Percentiles rank a stretch among this genome's conserved stretches.
phyloP scores from a whole-genome alignment of 2,888 invertebrate species.

The Zootermopsis nevadensis region DNA sequence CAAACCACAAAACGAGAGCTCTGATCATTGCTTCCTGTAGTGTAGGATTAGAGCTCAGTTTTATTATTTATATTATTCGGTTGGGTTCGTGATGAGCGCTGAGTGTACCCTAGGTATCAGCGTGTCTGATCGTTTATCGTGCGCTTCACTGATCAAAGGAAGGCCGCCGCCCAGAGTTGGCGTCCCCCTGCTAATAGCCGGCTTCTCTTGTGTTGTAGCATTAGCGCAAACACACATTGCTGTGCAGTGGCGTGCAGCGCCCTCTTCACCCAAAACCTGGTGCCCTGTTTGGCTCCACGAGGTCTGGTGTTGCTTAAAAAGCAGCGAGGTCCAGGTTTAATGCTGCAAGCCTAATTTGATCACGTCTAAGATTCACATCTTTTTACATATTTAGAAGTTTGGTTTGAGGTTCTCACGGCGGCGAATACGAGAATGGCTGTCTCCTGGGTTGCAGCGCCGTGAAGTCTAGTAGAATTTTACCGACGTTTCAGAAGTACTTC shows the following conservation, averaged over 20 bases:
- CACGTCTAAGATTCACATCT: too few relatives aligned
- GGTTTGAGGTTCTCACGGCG: too few relatives aligned
- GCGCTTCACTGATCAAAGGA: conserved; percentile 47
- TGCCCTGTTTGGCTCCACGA: too few relatives aligned
- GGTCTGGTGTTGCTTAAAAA: too few relatives aligned
- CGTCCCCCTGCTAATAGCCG: conserved; percentile 29
- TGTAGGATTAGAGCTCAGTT: neutral
- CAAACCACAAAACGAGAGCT: neutral
- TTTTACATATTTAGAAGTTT: too few relatives aligned
- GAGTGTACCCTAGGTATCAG: conserved; percentile 38
- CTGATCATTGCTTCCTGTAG: neutral
- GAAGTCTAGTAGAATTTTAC: too few relatives aligned
- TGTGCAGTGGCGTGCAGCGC: conserved; percentile 18
- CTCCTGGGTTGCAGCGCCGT: too few relatives aligned
- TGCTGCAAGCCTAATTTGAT: too few relatives aligned
- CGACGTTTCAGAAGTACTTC: too few relatives aligned
- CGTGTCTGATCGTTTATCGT: conserved; percentile 47
- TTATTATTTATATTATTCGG: conserved; percentile 28
- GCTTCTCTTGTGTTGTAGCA: conserved; percentile 35
- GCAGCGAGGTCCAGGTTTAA: too few relatives aligned
- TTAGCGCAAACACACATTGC: conserved; percentile 39
- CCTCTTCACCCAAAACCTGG: neutral
- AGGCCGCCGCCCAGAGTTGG: neutral
- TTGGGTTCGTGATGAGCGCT: neutral
- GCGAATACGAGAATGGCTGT: too few relatives aligned